These are phyloP conservation scores for Tinea pellionella DNA, from an alignment of 2,888 invertebrate genomes.

Conservation along the genomic window DNA sequence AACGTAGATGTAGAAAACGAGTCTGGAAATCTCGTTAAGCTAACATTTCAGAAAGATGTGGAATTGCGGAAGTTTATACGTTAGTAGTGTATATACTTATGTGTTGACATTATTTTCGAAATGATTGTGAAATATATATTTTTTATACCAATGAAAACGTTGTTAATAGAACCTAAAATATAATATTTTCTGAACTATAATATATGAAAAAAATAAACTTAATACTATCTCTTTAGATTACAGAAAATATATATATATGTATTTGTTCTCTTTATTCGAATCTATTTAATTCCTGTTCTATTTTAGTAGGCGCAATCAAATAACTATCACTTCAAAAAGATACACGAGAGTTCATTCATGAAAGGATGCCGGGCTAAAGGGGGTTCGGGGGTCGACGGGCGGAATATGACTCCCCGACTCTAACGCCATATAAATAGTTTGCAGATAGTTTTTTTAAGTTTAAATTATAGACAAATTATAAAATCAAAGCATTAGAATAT, in stretches of 20 bases:
- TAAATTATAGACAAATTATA: no score
- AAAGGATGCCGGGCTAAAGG: not conserved
- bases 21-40: not conserved
- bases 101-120: not conserved
- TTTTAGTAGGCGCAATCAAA: not conserved
- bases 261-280: no score
- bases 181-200: no score
- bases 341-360: not conserved
- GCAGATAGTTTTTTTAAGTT: not conserved
- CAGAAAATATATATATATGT: no score
- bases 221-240: no score
- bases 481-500: no score
- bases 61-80: no score
- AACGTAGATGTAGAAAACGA: not conserved
- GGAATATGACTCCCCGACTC: not conserved
- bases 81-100: not conserved
- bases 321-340: not conserved
- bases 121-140: not conserved
- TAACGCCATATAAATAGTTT: not conserved
- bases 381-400: not conserved
- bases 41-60: not conserved
- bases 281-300: not conserved
- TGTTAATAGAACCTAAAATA: no score
- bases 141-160: not conserved
- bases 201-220: no score